These are phyloP conservation scores for Siphamia tubifer DNA, from an alignment of 2,113 vertebrate species.

Conservation along the genomic window DNA sequence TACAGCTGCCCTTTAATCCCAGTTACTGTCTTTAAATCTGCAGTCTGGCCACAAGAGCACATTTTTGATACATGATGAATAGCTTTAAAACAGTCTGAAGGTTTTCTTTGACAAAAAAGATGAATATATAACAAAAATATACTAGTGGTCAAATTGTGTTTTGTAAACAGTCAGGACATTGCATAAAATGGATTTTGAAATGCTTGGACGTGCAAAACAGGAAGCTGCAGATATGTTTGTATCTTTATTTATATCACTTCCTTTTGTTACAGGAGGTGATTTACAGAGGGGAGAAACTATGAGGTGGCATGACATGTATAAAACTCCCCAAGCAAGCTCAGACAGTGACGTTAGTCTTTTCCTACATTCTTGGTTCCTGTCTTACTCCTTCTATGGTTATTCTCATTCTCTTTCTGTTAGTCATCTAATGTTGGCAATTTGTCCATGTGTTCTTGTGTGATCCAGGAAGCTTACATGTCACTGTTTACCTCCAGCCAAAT, in stretches of 20 bases:
- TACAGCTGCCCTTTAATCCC: no score
- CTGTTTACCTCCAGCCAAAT: conserved; percentile 34
- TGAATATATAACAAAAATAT: no score
- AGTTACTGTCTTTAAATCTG: no score
- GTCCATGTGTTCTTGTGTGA: conserved; percentile 24
- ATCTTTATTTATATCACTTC: background rate
- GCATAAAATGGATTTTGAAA: conserved; percentile 2
- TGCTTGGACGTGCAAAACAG: no score
- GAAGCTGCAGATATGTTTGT: background rate
- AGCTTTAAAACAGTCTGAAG: no score
- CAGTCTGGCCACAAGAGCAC: no score
- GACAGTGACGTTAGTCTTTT: conserved; percentile 19
- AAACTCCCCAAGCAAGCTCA: conserved; percentile 15
- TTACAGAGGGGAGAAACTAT: background rate
- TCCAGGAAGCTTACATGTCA: conserved; percentile 12
- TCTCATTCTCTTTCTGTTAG: conserved; percentile 14
- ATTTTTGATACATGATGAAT: no score
- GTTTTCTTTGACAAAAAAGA: no score
- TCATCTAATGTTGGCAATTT: conserved; percentile 19
- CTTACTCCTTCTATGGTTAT: conserved; percentile 3
- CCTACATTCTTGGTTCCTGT: conserved; percentile 13
- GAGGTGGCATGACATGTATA: background rate
- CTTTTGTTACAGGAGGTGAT: background rate
- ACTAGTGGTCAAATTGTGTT: no score
- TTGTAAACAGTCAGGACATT: no score